A percentile compares a stretch with the other conserved stretches of the same genome.
phyloP scores from a whole-genome alignment of 2,888 invertebrate genomes.

The Monochamus alternatus region DNA sequence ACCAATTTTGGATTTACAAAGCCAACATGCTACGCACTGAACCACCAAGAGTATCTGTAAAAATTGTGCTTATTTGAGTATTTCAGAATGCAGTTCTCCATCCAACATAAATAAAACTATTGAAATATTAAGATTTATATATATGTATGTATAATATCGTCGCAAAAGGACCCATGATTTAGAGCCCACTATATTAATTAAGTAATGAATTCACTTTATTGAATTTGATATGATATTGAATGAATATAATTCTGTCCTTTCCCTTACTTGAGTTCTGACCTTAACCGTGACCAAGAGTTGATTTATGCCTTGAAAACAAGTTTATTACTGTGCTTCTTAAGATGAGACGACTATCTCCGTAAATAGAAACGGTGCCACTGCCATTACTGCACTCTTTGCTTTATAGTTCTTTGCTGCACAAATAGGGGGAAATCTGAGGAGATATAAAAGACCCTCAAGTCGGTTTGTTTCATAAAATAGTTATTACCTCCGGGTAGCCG shows the following conservation, averaged over 20 bases:
- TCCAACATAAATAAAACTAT: no score
- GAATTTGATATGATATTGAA: not conserved
- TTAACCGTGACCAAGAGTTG: conserved; percentile 3
- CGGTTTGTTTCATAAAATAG: not conserved
- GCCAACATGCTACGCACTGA: no score
- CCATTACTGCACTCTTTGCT: not conserved
- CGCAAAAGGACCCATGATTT: no score
- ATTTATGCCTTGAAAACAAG: conserved; percentile 11
- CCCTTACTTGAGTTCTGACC: not conserved
- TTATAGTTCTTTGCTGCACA: not conserved
- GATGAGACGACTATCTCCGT: not conserved
- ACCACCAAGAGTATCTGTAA: no score
- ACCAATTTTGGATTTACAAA: no score
- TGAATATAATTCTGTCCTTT: not conserved
- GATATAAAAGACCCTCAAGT: not conserved
- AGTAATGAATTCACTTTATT: no score
- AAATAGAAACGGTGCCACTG: not conserved
- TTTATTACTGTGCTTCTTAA: not conserved
- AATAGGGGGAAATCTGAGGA: not conserved
- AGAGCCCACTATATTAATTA: no score
- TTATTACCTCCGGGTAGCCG: no score
- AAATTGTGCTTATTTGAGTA: no score
- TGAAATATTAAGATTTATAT: no score
- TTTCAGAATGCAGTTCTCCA: no score
- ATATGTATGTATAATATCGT: no score